Evolutionary conservation across 2,113 vertebrate species (phyloP).

Genomic region (Oenanthe melanoleuca): DNA sequence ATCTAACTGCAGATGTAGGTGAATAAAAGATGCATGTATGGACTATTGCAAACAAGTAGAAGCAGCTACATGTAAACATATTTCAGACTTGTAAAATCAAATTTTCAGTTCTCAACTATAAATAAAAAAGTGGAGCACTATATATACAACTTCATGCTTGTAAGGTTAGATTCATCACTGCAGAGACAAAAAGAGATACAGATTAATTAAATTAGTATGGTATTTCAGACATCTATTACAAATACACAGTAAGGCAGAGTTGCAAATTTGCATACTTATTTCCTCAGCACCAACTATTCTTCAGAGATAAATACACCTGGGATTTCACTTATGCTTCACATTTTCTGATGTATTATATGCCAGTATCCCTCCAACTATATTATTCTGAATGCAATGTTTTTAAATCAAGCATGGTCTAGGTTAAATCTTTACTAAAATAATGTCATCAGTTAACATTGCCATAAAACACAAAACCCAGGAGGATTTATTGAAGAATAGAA

Average conservation of each 20-base stretch:
- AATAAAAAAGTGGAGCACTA: conserved; percentile 93
- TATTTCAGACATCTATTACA: conserved; percentile 4
- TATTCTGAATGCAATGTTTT: neutral
- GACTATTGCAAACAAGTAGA: conserved; percentile 76
- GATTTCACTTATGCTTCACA: neutral
- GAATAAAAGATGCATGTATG: conserved; percentile 54
- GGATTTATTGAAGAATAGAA: neutral
- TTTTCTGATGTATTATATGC: neutral
- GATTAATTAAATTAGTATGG: conserved; percentile 67
- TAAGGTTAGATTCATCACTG: conserved; percentile 97
- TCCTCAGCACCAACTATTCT: neutral
- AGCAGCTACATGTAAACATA: conserved; percentile 86
- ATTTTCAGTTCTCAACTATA: conserved; percentile 87
- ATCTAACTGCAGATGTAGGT: conserved; percentile 66
- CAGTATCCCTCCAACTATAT: neutral
- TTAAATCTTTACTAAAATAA: neutral
- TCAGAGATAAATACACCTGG: neutral
- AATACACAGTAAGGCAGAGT: neutral
- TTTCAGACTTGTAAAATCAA: conserved; percentile 77
- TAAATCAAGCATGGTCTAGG: neutral
- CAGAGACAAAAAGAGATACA: conserved; percentile 82
- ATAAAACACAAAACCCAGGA: neutral
- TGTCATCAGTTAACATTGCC: neutral
- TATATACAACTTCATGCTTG: conserved; percentile 99
- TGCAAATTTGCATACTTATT: neutral